These are phyloP conservation scores for Tor tambroides DNA, from an alignment of 2,113 vertebrate species.

Conservation along the genomic window DNA sequence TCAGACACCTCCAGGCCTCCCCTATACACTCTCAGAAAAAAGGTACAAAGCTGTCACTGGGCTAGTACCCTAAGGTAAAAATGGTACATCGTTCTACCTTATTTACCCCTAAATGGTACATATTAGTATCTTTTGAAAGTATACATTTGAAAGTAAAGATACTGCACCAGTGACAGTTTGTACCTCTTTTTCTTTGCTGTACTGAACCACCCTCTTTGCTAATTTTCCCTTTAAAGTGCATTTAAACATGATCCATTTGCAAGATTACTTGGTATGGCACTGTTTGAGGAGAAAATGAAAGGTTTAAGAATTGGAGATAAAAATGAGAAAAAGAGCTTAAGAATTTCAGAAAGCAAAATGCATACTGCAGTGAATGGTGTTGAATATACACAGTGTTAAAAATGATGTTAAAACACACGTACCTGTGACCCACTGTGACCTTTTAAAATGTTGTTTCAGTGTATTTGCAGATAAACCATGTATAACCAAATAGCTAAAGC, in stretches of 20 bases:
- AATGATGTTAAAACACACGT: neutral
- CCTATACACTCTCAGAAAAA: too few relatives aligned
- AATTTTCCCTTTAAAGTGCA: too few relatives aligned
- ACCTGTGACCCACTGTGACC: neutral
- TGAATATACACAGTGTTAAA: neutral
- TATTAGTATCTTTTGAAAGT: too few relatives aligned
- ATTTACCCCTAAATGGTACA: too few relatives aligned
- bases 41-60: too few relatives aligned
- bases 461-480: constrained; percentile 30
- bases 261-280: neutral
- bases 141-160: too few relatives aligned
- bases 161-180: too few relatives aligned
- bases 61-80: too few relatives aligned
- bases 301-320: neutral
- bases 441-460: neutral
- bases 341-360: neutral
- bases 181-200: too few relatives aligned
- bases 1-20: neutral
- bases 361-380: neutral
- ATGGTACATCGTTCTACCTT: too few relatives aligned
- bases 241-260: neutral
- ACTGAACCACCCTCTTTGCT: too few relatives aligned
- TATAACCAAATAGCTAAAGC: constrained; percentile 34
- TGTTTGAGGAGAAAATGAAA: neutral
- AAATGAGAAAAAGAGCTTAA: neutral